Evolutionary conservation across 2,113 vertebrate species (phyloP).

Genomic region (Mobula birostris): DNA sequence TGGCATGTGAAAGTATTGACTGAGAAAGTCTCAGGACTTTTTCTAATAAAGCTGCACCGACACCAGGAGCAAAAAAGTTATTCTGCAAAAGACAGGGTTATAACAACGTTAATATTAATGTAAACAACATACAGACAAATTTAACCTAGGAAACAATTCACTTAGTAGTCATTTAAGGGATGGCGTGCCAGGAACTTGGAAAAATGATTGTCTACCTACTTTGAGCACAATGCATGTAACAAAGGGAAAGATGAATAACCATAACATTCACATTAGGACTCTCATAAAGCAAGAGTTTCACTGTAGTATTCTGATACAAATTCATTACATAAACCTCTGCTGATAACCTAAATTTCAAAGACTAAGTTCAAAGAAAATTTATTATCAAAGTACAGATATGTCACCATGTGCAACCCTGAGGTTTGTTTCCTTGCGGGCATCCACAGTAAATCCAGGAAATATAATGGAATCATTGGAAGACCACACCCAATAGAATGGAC

Average conservation of each 20-base stretch:
- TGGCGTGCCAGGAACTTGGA: background rate
- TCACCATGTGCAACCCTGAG: too few species aligned
- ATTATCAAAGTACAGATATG: too few species aligned
- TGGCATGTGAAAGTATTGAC: background rate
- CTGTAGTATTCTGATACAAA: background rate
- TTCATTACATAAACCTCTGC: background rate
- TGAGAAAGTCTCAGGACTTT: conserved; percentile 12
- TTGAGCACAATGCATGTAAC: background rate
- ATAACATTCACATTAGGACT: background rate
- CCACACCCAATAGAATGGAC: too few species aligned
- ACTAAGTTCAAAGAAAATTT: too few species aligned
- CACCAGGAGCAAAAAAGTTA: background rate
- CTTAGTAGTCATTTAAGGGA: background rate
- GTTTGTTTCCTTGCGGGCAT: too few species aligned
- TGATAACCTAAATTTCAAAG: too few species aligned
- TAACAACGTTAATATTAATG: background rate
- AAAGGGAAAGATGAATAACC: background rate
- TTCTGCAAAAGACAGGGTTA: conserved; percentile 1
- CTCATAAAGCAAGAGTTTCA: background rate
- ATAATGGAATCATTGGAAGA: too few species aligned
- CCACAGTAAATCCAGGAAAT: too few species aligned
- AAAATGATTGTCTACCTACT: background rate
- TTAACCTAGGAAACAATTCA: background rate
- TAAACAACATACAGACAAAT: too few species aligned
- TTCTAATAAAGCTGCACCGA: conserved; percentile 16